A percentile compares a stretch with the other conserved stretches of the same genome.
These are phyloP conservation scores for Paralichthys olivaceus DNA, from an alignment of 2,113 vertebrate genomes.

Conservation along the genomic window DNA sequence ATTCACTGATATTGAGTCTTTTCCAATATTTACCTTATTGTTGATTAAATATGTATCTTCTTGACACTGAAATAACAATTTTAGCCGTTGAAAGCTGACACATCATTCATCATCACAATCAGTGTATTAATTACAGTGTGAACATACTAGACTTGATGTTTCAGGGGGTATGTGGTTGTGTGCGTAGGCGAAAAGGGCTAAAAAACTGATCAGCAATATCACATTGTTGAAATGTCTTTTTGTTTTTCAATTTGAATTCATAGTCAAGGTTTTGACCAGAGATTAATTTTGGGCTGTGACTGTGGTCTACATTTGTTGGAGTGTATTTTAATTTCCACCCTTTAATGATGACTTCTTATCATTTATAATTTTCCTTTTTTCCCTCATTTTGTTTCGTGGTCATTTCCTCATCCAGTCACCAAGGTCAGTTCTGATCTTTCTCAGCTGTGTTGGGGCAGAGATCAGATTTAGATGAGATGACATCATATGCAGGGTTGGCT, in stretches of 20 bases:
- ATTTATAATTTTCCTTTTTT: conserved; percentile 5
- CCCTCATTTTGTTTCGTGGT: conserved; percentile 10
- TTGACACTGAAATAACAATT: no score
- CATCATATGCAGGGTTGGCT: conserved; percentile 67
- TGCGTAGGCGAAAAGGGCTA: no score
- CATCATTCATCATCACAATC: no score
- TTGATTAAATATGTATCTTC: no score
- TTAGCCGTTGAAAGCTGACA: no score
- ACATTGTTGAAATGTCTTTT: no score
- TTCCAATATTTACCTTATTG: no score
- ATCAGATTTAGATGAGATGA: conserved; percentile 67
- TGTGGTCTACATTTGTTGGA: not conserved
- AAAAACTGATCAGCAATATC: not conserved
- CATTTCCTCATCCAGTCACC: conserved; percentile 10
- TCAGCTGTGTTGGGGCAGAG: conserved; percentile 50
- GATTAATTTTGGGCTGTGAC: not conserved
- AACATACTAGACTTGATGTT: no score
- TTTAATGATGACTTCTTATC: conserved; percentile 6
- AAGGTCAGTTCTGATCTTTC: conserved; percentile 45
- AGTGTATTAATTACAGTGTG: no score
- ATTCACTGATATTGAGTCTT: no score
- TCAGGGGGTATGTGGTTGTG: no score
- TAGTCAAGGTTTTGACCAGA: not conserved
- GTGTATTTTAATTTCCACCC: not conserved
- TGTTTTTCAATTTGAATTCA: not conserved